These are phyloP conservation scores for Engraulis encrasicolus DNA, from an alignment of 2,113 vertebrate species.

Conservation along the genomic window DNA sequence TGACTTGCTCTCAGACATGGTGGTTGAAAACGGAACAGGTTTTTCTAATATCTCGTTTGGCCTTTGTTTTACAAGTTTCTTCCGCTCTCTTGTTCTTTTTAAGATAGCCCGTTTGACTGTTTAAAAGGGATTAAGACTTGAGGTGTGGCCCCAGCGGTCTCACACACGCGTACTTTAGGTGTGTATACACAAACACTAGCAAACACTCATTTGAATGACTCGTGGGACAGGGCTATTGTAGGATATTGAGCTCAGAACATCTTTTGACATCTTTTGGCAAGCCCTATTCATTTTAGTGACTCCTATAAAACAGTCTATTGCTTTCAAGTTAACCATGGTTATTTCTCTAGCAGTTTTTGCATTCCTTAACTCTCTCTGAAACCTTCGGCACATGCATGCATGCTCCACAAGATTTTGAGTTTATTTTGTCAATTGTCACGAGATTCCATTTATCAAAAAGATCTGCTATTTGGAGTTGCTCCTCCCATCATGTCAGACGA, in stretches of 20 bases:
- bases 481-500: not conserved
- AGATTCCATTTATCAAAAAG: slow-evolving; percentile 15
- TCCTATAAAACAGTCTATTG: not conserved
- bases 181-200: not conserved
- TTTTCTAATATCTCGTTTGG: not conserved
- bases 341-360: not conserved
- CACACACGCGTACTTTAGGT: not conserved
- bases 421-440: slow-evolving; percentile 1
- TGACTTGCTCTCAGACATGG: not conserved
- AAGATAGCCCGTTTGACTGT: not conserved
- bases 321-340: not conserved
- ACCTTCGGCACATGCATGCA: not conserved
- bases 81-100: not conserved
- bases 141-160: not conserved
- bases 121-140: not conserved
- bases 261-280: not conserved
- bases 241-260: not conserved
- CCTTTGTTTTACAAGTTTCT: not conserved
- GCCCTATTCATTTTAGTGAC: not conserved
- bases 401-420: not conserved
- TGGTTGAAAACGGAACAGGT: not conserved
- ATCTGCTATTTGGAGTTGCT: slow-evolving; percentile 9
- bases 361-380: not conserved
- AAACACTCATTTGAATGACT: not conserved
- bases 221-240: not conserved